phyloP scores from a whole-genome alignment of 2,888 invertebrate genomes.

The Drosophila rubida region DNA sequence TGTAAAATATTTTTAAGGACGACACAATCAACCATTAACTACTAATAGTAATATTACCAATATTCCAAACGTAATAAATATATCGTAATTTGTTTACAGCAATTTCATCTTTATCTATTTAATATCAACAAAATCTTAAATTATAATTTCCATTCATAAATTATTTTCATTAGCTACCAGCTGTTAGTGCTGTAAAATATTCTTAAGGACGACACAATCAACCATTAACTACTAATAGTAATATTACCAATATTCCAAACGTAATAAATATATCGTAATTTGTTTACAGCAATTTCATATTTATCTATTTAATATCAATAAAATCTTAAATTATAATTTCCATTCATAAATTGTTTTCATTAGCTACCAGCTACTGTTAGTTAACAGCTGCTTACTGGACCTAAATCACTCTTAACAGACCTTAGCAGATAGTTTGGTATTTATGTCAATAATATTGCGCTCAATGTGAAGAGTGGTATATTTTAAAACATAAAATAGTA shows the following conservation, averaged over 20 bases:
- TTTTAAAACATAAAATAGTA: not conserved
- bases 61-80: no score
- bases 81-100: no score
- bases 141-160: not conserved
- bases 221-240: no score
- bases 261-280: no score
- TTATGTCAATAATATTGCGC: slow-evolving; percentile 24
- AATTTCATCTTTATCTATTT: no score
- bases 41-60: no score
- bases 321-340: not conserved
- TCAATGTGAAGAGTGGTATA: not conserved
- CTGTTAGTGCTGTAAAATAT: slow-evolving; percentile 8
- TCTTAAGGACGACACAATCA: not conserved
- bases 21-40: no score
- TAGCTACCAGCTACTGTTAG: no score
- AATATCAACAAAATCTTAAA: not conserved
- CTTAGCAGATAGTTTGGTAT: slow-evolving; percentile 26
- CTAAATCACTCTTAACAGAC: not conserved
- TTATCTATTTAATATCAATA: no score
- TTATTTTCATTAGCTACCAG: not conserved
- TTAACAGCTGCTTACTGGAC: not conserved
- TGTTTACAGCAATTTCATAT: no score
- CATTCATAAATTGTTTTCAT: not conserved
- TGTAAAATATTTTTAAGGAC: not conserved
- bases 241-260: no score